Base-by-base conservation (phyloP, 2,797 vertebrate species). In the Myotis vivesi region DNA sequence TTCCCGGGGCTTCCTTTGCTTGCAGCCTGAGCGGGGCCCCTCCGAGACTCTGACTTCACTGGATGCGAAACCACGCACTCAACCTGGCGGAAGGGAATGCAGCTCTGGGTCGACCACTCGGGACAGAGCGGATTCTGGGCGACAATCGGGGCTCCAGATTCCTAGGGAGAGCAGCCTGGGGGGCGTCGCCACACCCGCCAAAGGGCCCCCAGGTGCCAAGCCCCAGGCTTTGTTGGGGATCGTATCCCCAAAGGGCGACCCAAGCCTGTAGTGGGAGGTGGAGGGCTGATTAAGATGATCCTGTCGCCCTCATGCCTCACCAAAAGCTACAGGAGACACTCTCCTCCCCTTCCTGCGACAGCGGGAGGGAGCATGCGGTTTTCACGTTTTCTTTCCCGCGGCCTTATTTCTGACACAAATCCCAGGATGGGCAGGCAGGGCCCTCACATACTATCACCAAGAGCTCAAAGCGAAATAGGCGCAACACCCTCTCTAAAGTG, bases 321-420 rank as follows among this genome's bases (percentile, higher is more conserved):
- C 15, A 68, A 64, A 73, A 62, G 59, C 12, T 12, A 6, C 19
- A 13, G 46, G 38, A 49, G 23, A 36, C 71, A 36, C 8, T 4
- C 6, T 10, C 49, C 25, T 49, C 22, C n/a, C 13, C 36, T 80
- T 81, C 30, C 41, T 16, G 6, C 0, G 0, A 11, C 12, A 33
- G 16, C 33, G 11, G 28, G 22, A 62, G 10, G 9, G 4, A 86
- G 38, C 2, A 3, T 4, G 5, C 6, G 8, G 46, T 22, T 59
- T 69, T 38, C 64, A 7, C 0, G 6, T 13, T 76, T 38, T 23
- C 59, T 87, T 23, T 73, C 6, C 59, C 4, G 2, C 4, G 22
- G 16, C 28, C 87, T 86, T 44, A 69, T 41, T 91, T 96, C 83
- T 33, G 19, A 80, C 15, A 51, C 28, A 76, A 75, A 88, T 44